Evolutionary conservation across 2,113 vertebrate genomes (phyloP), one percentile per base, ranked within the genome.

Genomic region (Progne subis): DNA sequence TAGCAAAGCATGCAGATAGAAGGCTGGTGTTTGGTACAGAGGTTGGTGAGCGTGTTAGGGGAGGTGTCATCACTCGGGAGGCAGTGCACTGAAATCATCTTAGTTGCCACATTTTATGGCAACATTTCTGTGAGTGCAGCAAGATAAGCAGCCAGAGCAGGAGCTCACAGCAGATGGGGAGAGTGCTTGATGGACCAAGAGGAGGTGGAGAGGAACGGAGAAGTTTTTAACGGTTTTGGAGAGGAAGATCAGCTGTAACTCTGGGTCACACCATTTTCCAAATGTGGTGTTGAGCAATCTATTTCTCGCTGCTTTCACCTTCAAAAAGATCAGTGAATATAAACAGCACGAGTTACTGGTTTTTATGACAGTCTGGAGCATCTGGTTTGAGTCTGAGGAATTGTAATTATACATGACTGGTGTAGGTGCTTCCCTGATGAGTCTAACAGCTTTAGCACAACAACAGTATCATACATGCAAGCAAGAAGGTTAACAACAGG

Each of bases 21-120:
- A 86, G 61, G 39, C 64, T 92, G 34, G 28, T 23, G 6, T 46
- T 53, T 21, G 46, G 34, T 46, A 14, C 11, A 56, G 19, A 80
- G 67, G 39, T 16, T 3, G 5, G 18, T 32, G n/a, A 64, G 23
- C 17, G 1, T 13, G 14, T 63, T 12, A 55, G 34, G 13, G 26
- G n/a, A 68, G 20, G 34, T 15, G 50, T 46, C 20, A 4, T 41
- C 0, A 0, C 53, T 57, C 6, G 18, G 69, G 25, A 46, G 20
- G 23, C 47, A 32, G 44, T 1, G 1, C 15, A 25, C 44, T 21
- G 53, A 65, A 17, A 16, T 79, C 47, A 16, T 44, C 46, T 69
- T 16, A 20, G 34, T 2, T 53, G 46, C 64, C 68, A 18, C n/a
- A 6, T 68, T 83, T 78, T 68, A 14, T 49, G 46, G 26, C 10